A percentile compares a stretch with the other conserved stretches of the same genome.
Evolutionary conservation across 1,140 invertebrate species (phyloP).

Genomic region (Drosophila tsacasi): DNA sequence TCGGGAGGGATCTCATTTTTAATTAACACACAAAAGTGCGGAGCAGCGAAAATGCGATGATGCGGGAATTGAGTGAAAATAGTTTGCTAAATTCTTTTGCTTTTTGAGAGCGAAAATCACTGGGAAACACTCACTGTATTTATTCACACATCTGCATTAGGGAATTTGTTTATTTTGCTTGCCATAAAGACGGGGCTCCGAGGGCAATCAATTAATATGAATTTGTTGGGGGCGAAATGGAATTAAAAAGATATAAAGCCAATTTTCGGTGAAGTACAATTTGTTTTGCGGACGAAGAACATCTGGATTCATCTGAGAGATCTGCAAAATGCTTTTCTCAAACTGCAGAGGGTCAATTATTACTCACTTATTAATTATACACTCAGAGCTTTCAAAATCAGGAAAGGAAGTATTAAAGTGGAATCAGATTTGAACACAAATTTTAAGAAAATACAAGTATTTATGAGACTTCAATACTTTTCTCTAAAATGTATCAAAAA

Average conservation of each 20-base stretch:
- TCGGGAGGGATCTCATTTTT: constrained; percentile 34
- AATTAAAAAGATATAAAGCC: constrained; percentile 31
- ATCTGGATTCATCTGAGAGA: constrained; percentile 9
- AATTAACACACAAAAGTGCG: constrained; percentile 48
- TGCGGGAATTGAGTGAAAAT: constrained; percentile 37
- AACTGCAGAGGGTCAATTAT: neutral
- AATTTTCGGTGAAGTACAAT: neutral
- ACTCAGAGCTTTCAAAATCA: neutral
- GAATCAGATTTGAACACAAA: neutral
- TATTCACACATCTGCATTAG: constrained; percentile 58
- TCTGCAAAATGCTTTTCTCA: neutral
- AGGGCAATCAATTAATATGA: constrained; percentile 40
- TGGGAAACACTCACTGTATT: neutral
- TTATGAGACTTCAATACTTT: neutral
- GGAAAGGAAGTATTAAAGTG: neutral
- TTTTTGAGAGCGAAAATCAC: constrained; percentile 10
- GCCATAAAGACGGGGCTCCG: constrained; percentile 19
- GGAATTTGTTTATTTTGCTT: constrained; percentile 52
- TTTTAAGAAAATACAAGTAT: neutral
- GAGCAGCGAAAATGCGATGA: neutral
- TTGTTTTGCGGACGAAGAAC: neutral
- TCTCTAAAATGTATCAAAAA: neutral
- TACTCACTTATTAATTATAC: neutral
- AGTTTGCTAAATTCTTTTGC: constrained; percentile 34
- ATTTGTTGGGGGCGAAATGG: constrained; percentile 25